phyloP scores from a whole-genome alignment of 2,113 vertebrate genomes.

The Riparia riparia region DNA sequence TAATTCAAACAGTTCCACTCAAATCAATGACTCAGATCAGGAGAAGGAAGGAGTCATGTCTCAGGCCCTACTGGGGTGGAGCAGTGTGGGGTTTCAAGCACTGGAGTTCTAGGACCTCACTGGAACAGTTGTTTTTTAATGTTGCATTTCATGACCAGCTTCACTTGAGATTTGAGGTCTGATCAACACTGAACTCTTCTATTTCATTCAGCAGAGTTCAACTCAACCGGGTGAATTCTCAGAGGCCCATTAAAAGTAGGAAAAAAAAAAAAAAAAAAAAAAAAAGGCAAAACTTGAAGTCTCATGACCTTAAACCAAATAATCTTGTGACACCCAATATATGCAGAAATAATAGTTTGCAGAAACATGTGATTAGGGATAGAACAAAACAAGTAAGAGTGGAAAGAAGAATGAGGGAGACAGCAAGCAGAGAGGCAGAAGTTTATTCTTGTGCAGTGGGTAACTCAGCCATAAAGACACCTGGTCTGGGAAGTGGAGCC shows the following conservation, averaged over 20 bases:
- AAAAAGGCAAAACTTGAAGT: neutral
- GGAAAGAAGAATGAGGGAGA: neutral
- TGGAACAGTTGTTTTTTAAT: neutral
- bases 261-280: neutral
- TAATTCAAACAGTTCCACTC: neutral
- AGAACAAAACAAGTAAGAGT: neutral
- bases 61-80: neutral
- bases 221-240: neutral
- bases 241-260: neutral
- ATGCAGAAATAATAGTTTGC: neutral
- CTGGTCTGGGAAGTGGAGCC: neutral
- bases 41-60: neutral
- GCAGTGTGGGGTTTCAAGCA: neutral
- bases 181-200: neutral
- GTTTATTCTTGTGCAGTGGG: neutral
- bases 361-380: constrained; percentile 12
- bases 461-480: neutral
- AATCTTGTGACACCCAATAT: constrained; percentile 4
- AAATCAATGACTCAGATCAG: neutral
- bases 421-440: neutral
- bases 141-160: neutral
- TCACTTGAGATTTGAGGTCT: neutral
- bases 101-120: neutral
- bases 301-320: constrained; percentile 19
- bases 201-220: neutral